Conservation (phyloP, 2,797 vertebrate genomes). For the Glyptemys insculpta region DNA sequence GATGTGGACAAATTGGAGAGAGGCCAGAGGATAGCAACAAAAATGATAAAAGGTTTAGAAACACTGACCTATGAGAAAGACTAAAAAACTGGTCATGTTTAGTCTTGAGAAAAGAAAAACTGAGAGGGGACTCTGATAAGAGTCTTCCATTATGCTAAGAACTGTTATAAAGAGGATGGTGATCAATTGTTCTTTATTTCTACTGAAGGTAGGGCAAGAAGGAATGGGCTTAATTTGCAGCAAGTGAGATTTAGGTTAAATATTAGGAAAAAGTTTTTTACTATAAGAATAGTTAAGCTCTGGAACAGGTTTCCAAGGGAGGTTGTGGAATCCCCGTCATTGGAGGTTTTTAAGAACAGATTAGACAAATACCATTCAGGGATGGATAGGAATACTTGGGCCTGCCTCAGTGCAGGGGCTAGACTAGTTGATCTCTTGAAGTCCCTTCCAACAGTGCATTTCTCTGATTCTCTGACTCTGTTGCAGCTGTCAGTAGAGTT, state of each 20-base stretch:
- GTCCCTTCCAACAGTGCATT: neutral
- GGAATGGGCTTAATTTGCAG: neutral
- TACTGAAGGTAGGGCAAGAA: neutral
- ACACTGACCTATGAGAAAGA: neutral
- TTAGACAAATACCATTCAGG: neutral
- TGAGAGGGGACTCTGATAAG: neutral
- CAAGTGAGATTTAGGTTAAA: neutral
- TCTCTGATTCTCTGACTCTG: neutral
- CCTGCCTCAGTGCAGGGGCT: neutral
- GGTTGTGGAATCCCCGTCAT: neutral
- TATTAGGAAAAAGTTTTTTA: neutral
- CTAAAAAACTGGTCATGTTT: neutral
- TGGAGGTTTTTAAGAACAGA: neutral
- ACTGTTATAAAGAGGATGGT: neutral
- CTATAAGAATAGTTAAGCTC: neutral
- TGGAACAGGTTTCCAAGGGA: neutral
- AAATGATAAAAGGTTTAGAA: neutral
- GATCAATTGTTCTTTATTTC: neutral
- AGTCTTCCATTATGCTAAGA: neutral
- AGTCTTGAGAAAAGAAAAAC: neutral
- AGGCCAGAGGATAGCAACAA: neutral
- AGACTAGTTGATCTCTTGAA: neutral
- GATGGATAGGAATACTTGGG: neutral
- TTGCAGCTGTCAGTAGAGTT: neutral
- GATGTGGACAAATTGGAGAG: neutral